These are phyloP conservation scores for Paramuricea clavata DNA, from an alignment of 92 coral and sea anemone genomes.

Conservation along the genomic window DNA sequence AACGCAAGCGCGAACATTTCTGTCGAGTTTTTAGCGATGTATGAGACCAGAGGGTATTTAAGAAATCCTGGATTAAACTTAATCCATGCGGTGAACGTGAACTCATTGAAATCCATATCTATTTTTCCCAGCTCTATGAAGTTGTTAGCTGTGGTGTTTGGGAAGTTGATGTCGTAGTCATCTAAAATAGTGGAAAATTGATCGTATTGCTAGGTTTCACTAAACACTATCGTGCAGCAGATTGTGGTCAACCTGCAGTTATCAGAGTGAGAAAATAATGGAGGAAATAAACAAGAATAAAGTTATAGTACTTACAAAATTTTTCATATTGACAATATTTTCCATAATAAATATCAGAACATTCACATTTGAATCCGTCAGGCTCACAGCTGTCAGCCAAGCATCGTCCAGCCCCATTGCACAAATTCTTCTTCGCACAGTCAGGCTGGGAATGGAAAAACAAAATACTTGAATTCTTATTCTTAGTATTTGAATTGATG, in stretches of 20 bases:
- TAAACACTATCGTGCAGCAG: no score
- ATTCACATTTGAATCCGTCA: neutral
- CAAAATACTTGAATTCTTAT: neutral
- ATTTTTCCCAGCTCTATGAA: neutral
- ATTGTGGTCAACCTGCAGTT: no score
- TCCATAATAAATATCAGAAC: neutral
- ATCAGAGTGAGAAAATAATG: no score
- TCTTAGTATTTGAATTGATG: no score
- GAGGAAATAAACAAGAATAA: no score
- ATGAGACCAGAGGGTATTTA: slow-evolving; percentile 11
- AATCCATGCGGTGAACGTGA: slow-evolving; percentile 10
- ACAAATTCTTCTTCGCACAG: neutral
- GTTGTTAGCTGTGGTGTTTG: neutral
- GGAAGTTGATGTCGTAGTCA: slow-evolving; percentile 21
- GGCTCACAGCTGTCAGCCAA: neutral
- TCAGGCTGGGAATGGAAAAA: neutral
- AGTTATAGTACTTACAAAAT: no score
- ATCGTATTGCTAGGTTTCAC: no score
- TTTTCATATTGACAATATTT: neutral
- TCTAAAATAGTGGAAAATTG: neutral
- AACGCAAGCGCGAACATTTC: neutral
- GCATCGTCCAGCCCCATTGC: neutral
- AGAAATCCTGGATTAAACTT: neutral
- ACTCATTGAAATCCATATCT: neutral
- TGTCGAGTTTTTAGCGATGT: neutral